Evolutionary conservation across 2,797 vertebrate genomes (phyloP).

Genomic region (Acomys russatus): DNA sequence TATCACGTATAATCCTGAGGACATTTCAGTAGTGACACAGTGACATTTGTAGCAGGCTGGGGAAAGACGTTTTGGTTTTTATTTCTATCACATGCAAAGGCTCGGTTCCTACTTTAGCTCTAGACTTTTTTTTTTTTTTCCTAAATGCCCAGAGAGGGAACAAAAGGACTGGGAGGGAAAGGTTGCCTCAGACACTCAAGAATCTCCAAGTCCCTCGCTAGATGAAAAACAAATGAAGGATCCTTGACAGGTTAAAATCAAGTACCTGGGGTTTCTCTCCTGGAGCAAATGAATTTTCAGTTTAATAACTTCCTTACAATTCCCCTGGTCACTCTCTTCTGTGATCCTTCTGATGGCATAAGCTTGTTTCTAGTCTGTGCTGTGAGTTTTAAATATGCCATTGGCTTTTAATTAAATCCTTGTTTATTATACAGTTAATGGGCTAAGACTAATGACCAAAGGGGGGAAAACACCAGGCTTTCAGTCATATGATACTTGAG

Average conservation of each 20-base stretch:
- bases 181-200: conserved; percentile 56
- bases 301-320: conserved; percentile 81
- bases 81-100: conserved; percentile 65
- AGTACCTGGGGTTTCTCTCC: conserved; percentile 64
- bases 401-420: conserved; percentile 85
- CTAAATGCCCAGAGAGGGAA: conserved; percentile 56
- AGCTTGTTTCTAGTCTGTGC: conserved; percentile 73
- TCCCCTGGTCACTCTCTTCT: conserved; percentile 32
- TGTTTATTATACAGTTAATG: conserved; percentile 85
- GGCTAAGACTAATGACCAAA: conserved; percentile 83
- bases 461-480: not conserved
- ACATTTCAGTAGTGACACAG: conserved; percentile 32
- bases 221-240: conserved; percentile 79
- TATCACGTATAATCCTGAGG: not conserved
- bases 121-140: conserved; percentile 59
- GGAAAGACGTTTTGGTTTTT: conserved; percentile 65
- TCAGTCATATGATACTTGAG: conserved; percentile 56
- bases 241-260: conserved; percentile 76
- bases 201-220: conserved; percentile 61
- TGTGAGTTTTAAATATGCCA: conserved; percentile 80
- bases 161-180: conserved; percentile 14
- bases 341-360: conserved; percentile 55
- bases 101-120: conserved; percentile 26
- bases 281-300: conserved; percentile 72
- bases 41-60: conserved; percentile 24